A percentile compares a stretch with the other conserved stretches of the same genome.
phyloP scores from a whole-genome alignment of 2,797 vertebrate genomes.

The Microctenopoma steveboyesi region DNA sequence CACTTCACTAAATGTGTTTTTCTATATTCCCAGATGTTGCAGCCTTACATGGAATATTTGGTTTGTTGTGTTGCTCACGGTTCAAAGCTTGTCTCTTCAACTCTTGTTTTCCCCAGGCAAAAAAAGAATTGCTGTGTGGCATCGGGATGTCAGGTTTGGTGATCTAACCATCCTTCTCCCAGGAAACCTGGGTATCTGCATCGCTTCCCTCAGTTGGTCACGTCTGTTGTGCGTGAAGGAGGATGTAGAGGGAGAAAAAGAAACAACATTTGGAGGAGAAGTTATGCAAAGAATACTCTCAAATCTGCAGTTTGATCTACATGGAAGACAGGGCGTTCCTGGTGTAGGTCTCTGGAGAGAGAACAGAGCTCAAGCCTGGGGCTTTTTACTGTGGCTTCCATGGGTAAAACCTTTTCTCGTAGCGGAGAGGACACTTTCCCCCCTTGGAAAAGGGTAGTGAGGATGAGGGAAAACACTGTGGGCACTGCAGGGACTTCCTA shows the following conservation, averaged over 20 bases:
- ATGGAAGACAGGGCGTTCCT: conserved; percentile 13
- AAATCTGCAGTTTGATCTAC: conserved; percentile 22
- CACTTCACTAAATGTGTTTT: conserved; percentile 1
- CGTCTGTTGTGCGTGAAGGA: conserved; percentile 15
- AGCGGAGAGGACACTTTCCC: background rate
- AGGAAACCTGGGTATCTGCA: conserved; percentile 18
- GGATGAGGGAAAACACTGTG: background rate
- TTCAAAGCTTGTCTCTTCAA: conserved; percentile 30
- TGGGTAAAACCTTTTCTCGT: conserved; percentile 3
- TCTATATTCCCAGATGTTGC: conserved; percentile 15
- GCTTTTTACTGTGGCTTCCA: conserved; percentile 29
- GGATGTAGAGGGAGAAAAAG: conserved; percentile 4
- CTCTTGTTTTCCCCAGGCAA: conserved; percentile 39
- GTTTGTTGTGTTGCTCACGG: conserved; percentile 17
- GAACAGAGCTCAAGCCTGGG: conserved; percentile 8
- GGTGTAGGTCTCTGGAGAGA: conserved; percentile 25
- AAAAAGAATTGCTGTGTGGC: conserved; percentile 28
- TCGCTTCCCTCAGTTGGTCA: conserved; percentile 20
- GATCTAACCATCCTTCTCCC: conserved; percentile 38
- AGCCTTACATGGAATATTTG: conserved; percentile 7
- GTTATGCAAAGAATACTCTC: conserved; percentile 8
- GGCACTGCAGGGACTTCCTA: background rate
- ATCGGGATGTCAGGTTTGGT: conserved; percentile 33
- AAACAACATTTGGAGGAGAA: background rate
- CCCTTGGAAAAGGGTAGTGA: background rate